Base-by-base conservation (phyloP, 2,113 vertebrate species). In the Odontophorus gujanensis region DNA sequence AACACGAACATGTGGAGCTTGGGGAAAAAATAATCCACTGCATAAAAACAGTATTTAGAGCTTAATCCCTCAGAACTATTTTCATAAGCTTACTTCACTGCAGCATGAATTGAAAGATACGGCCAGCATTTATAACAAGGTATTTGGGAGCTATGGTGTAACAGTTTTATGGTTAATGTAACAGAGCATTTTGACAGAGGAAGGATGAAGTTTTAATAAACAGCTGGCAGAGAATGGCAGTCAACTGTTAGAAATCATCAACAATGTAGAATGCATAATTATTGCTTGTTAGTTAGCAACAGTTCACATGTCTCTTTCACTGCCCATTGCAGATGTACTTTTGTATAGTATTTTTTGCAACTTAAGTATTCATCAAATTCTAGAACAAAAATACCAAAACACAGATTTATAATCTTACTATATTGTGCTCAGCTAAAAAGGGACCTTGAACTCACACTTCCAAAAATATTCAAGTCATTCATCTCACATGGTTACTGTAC, bases 11-110 rank as follows among this genome's bases (percentile, higher is more conserved):
- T 51, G 50, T 91, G 69, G 89, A 91, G 94, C 89, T 91, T 80
- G 71, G 71, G 93, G 85, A 91, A 89, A 94, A 96, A 94, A 94
- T 94, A 95, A 96, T 95, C 96, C 91, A 92, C 51, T 87, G 50
- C 87, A 91, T 18, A 90, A 87, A 95, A 97, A 95, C 2, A 95
- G 80, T 78, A 92, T 87, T 95, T 95, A 89, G 82, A 92, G 57
- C 82, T 94, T 95, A 97, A 96, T 95, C 94, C 95, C 87, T 88
- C 72, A 84, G 72, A 93, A 95, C 89, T 91, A 81, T 88, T 94
- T 97, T 95, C 93, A 90, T 85, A 87, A 94, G 79, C 95, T 91
- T 86, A 88, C 85, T 88, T 83, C 76, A 90, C 73, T 86, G 76
- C 79, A 84, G 68, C 78, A 81, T 72, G 94, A 96, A 96, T 71